Conservation (phyloP, 2,797 vertebrate species). For the Pelochelys cantorii region DNA sequence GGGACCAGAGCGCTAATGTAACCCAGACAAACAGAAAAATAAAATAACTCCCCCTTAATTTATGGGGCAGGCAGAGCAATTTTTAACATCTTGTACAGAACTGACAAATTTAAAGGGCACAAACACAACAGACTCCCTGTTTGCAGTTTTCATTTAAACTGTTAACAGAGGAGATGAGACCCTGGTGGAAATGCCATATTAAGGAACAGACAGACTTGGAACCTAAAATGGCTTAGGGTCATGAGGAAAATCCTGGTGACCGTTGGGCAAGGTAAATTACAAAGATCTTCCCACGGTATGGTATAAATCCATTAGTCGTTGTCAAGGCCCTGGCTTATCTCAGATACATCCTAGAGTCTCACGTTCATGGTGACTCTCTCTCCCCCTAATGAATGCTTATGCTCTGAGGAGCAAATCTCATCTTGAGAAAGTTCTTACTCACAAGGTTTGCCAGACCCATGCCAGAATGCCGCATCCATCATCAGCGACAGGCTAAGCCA, state of each 20-base stretch:
- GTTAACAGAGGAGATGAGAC: background rate
- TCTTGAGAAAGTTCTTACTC: background rate
- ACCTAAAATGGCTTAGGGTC: rapidly evolving
- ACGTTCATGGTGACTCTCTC: background rate
- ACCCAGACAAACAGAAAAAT: background rate
- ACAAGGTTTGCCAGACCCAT: background rate
- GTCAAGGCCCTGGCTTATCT: background rate
- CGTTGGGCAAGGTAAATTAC: background rate
- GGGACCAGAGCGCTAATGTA: background rate
- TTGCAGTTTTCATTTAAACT: background rate
- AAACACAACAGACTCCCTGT: background rate
- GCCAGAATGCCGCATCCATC: background rate
- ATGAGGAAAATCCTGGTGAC: background rate
- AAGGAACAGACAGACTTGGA: no score
- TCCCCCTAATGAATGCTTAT: no score
- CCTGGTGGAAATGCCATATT: background rate
- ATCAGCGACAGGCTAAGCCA: background rate
- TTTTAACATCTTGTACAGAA: background rate
- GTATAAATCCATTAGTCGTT: background rate
- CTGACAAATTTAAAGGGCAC: background rate
- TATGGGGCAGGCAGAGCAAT: background rate
- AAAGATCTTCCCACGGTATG: background rate
- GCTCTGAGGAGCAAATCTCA: background rate
- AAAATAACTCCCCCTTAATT: background rate
- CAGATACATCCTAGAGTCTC: background rate